A percentile compares a stretch with the other conserved stretches of the same genome.
Conservation (phyloP, 2,888 invertebrate species). For the Chouioia cunea region DNA sequence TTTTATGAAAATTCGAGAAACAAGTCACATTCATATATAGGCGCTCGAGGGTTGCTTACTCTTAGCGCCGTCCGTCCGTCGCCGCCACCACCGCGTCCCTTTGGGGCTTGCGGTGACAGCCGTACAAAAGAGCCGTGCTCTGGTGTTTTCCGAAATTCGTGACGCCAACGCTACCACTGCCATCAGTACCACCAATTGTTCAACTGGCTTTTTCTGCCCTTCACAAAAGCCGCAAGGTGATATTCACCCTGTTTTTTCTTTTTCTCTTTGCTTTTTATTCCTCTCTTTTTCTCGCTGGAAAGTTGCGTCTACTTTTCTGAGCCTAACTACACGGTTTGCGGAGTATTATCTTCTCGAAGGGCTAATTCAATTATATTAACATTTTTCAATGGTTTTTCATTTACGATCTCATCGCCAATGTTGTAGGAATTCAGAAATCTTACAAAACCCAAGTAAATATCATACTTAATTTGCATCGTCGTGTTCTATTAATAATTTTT, state of each 20-base stretch:
- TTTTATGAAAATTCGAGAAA: constrained; percentile 42
- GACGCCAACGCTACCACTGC: constrained; percentile 50
- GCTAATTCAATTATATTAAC: constrained; percentile 10
- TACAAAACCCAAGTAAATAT: no score
- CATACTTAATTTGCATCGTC: constrained; percentile 24
- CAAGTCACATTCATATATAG: constrained; percentile 21
- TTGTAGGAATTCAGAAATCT: constrained; percentile 15
- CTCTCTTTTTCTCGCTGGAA: background rate
- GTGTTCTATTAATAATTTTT: constrained; percentile 2
- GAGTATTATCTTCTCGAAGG: background rate
- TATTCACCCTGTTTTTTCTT: constrained; percentile 10
- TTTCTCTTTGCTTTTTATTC: background rate
- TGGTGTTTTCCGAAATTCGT: constrained; percentile 65
- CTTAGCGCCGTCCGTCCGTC: constrained; percentile 32
- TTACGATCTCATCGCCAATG: background rate
- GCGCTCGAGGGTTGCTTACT: background rate
- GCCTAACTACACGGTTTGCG: background rate
- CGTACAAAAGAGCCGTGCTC: constrained; percentile 58
- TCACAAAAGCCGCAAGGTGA: constrained; percentile 16
- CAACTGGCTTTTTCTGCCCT: constrained; percentile 47
- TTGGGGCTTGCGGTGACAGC: constrained; percentile 59
- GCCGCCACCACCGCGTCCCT: constrained; percentile 8
- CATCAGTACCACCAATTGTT: constrained; percentile 57
- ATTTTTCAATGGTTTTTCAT: constrained; percentile 5
- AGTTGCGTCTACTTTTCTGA: constrained; percentile 18